Conservation (phyloP, 2,888 invertebrate genomes). For the Anorthoa munda region DNA sequence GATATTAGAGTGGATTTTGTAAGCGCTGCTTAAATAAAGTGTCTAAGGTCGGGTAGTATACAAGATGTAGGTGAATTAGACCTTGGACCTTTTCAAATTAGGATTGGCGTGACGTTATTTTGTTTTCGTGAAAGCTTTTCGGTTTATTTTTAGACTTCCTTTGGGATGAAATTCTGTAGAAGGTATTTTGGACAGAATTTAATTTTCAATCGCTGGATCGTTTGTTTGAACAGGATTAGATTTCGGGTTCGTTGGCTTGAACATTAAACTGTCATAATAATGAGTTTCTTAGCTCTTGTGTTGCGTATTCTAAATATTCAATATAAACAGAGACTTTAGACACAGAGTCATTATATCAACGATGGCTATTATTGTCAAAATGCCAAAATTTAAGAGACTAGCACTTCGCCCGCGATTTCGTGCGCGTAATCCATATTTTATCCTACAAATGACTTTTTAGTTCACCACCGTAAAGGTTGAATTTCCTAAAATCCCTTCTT, state of each 20-base stretch:
- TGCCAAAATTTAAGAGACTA: too few species aligned
- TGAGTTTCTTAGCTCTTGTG: neutral
- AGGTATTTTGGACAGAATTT: conserved; percentile 9
- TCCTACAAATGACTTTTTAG: too few species aligned
- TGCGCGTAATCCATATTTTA: too few species aligned
- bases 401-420: too few species aligned
- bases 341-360: too few species aligned
- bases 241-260: neutral
- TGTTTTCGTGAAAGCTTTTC: conserved; percentile 21
- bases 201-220: neutral
- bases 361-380: too few species aligned
- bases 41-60: conserved; percentile 25
- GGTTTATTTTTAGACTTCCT: conserved; percentile 42
- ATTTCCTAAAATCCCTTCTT: too few species aligned
- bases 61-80: conserved; percentile 18
- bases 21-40: conserved; percentile 47
- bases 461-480: too few species aligned
- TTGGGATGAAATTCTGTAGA: conserved; percentile 11
- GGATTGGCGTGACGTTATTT: conserved; percentile 41
- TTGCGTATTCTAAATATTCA: too few species aligned
- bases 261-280: neutral
- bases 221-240: neutral
- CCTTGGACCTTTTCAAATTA: conserved; percentile 45
- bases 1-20: conserved; percentile 30
- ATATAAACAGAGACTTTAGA: too few species aligned